phyloP scores from a whole-genome alignment of 2,797 vertebrate genomes.

The Syngnathus acus region DNA sequence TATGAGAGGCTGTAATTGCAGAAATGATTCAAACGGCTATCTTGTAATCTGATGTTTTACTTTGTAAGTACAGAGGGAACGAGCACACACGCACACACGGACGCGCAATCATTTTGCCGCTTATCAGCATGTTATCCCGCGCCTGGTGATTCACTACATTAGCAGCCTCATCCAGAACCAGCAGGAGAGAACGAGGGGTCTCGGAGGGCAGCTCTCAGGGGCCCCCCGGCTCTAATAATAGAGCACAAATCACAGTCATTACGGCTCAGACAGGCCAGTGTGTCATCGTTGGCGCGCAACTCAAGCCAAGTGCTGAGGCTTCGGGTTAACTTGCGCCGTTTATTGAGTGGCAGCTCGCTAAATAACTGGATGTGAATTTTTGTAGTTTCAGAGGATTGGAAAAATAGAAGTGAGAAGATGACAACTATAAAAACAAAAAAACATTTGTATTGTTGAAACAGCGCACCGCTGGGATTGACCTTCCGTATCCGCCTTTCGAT shows the following conservation, averaged over 20 bases:
- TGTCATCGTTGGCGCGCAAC: constrained; percentile 60
- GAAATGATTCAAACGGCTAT: constrained; percentile 8
- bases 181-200: constrained; percentile 49
- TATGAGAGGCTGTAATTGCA: constrained; percentile 1
- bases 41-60: neutral
- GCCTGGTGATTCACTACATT: constrained; percentile 43
- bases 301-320: constrained; percentile 46
- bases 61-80: constrained; percentile 5
- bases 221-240: constrained; percentile 67
- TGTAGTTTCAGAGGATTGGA: neutral
- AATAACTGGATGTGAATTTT: constrained; percentile 6
- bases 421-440: constrained; percentile 15
- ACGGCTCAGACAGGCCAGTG: constrained; percentile 62
- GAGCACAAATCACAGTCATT: constrained; percentile 68
- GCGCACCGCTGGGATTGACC: constrained; percentile 42
- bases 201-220: constrained; percentile 53
- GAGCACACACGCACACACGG: constrained; percentile 10
- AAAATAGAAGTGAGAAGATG: constrained; percentile 16
- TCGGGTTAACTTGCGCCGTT: constrained; percentile 57
- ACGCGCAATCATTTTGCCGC: constrained; percentile 34
- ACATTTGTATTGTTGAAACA: constrained; percentile 9
- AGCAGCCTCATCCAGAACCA: constrained; percentile 35
- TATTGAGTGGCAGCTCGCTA: constrained; percentile 40
- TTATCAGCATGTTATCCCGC: constrained; percentile 41
- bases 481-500: constrained; percentile 62